Evolutionary conservation across 2,888 invertebrate genomes (phyloP).

Genomic region (Caenorhabditis sp.): DNA sequence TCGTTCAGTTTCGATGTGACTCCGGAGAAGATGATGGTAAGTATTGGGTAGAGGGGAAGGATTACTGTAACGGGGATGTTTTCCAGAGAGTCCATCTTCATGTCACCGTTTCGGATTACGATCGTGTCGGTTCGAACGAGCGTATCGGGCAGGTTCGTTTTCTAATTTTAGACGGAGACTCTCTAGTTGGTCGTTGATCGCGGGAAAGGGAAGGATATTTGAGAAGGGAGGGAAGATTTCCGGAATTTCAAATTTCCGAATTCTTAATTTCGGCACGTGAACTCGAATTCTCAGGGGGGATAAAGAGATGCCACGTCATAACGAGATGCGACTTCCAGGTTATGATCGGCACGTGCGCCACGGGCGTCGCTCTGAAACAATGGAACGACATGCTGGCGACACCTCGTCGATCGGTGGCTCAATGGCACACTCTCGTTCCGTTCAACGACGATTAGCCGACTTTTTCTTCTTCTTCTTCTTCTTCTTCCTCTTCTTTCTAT

Average conservation of each 20-base stretch:
- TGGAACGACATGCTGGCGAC: slow-evolving; percentile 99
- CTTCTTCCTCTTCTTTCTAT: not conserved
- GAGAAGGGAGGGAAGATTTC: not conserved
- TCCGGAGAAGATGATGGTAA: slow-evolving; percentile 99
- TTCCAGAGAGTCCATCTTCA: slow-evolving; percentile 96
- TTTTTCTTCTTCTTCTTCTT: not conserved
- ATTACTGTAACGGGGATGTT: no score
- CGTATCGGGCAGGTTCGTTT: slow-evolving; percentile 89
- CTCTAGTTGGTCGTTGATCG: not conserved
- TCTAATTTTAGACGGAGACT: not conserved
- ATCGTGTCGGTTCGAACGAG: slow-evolving; percentile 99
- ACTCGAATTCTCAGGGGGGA: not conserved
- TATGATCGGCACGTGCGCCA: slow-evolving; percentile 95
- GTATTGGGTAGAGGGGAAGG: no score
- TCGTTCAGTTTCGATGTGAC: slow-evolving; percentile 99
- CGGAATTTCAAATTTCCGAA: not conserved
- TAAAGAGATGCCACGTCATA: no score
- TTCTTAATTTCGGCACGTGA: not conserved
- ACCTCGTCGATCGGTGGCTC: slow-evolving; percentile 97
- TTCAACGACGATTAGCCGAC: slow-evolving; percentile 84
- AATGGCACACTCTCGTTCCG: slow-evolving; percentile 99
- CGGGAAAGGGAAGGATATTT: not conserved
- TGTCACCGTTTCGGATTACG: slow-evolving; percentile 99
- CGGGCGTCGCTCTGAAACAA: slow-evolving; percentile 84
- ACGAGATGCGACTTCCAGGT: slow-evolving; percentile 81